Percentiles rank a stretch among this genome's conserved stretches.
phyloP scores from a whole-genome alignment of 1,140 invertebrate species.

The Cydia splendana region DNA sequence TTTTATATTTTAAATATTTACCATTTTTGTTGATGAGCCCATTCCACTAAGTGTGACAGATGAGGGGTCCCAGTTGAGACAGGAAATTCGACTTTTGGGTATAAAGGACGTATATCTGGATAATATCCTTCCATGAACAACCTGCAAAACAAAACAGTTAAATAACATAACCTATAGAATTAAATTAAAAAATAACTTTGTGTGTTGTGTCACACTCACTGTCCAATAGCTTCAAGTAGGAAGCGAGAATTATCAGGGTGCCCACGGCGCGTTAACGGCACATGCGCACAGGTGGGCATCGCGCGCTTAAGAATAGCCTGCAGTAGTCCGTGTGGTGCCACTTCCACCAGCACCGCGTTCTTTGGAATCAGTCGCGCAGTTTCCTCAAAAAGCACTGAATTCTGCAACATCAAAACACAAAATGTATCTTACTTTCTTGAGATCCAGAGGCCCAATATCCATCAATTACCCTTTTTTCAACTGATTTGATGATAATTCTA shows the following conservation, averaged over 20 bases:
- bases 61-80: constrained; percentile 87
- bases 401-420: constrained; percentile 46
- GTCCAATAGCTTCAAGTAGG: not conserved
- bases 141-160: constrained; percentile 59
- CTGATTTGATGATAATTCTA: too few species aligned
- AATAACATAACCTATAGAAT: not conserved
- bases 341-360: constrained; percentile 86
- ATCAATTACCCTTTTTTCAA: too few species aligned
- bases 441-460: too few species aligned
- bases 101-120: constrained; percentile 82
- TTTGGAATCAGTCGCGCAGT: constrained; percentile 85
- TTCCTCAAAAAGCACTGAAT: constrained; percentile 90
- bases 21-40: constrained; percentile 85
- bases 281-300: not conserved
- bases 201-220: not conserved
- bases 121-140: constrained; percentile 84
- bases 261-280: not conserved
- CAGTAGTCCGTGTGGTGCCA: constrained; percentile 89
- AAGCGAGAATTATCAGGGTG: not conserved
- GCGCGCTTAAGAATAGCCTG: constrained; percentile 81
- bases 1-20: constrained; percentile 43
- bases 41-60: constrained; percentile 84
- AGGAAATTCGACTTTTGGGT: constrained; percentile 84
- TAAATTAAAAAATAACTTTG: too few species aligned
- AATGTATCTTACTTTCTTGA: not conserved